Percentiles rank a stretch among this genome's conserved stretches.
These are phyloP conservation scores for Pristis pectinata DNA, from an alignment of 2,797 vertebrate species.

Conservation along the genomic window DNA sequence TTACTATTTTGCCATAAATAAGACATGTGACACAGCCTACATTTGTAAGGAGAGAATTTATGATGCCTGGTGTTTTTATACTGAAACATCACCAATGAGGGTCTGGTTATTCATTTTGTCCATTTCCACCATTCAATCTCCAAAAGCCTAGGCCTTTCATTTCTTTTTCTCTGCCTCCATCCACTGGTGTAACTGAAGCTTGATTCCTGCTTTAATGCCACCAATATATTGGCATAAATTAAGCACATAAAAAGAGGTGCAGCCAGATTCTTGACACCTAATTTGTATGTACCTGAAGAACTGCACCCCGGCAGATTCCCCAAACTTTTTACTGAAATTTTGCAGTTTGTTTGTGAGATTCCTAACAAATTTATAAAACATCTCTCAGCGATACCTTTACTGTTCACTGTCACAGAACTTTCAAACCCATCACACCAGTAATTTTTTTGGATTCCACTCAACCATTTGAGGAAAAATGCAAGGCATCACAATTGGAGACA, in stretches of 20 bases:
- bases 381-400: neutral
- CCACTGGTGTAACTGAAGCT: neutral
- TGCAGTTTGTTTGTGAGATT: neutral
- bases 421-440: no score
- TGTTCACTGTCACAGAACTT: neutral
- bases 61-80: neutral
- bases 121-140: neutral
- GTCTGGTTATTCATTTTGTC: neutral
- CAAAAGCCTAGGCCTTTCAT: neutral
- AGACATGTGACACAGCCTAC: neutral
- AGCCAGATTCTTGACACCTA: neutral
- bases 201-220: neutral
- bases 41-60: neutral
- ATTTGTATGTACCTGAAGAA: neutral
- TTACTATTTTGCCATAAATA: neutral
- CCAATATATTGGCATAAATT: neutral
- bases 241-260: neutral
- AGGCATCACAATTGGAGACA: neutral
- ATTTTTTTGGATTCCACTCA: neutral
- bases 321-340: neutral
- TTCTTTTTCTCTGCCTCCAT: neutral
- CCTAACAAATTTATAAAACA: neutral
- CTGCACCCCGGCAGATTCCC: neutral
- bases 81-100: neutral
- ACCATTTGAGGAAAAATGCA: no score